Base-by-base conservation (phyloP, 2,888 invertebrate genomes). In the Trichopoda pennipes region DNA sequence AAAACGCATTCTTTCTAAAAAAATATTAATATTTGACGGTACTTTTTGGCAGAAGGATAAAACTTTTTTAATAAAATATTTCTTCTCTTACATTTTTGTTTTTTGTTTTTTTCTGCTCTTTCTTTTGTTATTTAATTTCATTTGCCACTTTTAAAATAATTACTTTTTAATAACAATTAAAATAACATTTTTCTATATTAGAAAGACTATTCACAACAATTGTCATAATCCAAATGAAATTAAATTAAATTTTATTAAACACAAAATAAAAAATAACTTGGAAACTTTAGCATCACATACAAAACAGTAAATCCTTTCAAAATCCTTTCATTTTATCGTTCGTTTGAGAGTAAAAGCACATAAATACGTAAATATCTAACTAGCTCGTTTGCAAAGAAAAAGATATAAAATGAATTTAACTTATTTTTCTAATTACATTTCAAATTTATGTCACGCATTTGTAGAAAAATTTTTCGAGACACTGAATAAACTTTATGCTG, bases 371-470 rank as follows among this genome's bases (percentile, higher is more conserved):
- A 58, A 42, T n/a, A 56, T 32, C 19, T 49, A 63, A 73, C 17
- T 17, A 32, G n/a, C 35, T 47, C 28, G 19, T 64, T 58, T 49
- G 14, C 51, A 14, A 28, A 72, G 9, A 16, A 58, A 66, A 35
- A 10, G 35, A 51, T 7, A 53, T n/a, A 38, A 44, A 68, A 32
- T 9, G 16, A 55, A 44, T 60, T 21, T 17, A 56, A 63, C 49
- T 44, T 47, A 66, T 68, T 81, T 82, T 83, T 84, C 83, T 85
- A 84, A 85, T 85, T 85, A 82, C 85, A 85, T 84, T 79, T 47
- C 61, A 80, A 84, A 85, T 85, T 85, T 85, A 77, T 84, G 85
- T 85, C 85, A 85, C 85, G 85, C 80, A 69, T 81, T 84, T 72
- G 69, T 58, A 72, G 66, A 61, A 83, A 28, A 68, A 70, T 74